phyloP scores from a whole-genome alignment of 2,888 invertebrate genomes.

The Drosophila glabriapex region DNA sequence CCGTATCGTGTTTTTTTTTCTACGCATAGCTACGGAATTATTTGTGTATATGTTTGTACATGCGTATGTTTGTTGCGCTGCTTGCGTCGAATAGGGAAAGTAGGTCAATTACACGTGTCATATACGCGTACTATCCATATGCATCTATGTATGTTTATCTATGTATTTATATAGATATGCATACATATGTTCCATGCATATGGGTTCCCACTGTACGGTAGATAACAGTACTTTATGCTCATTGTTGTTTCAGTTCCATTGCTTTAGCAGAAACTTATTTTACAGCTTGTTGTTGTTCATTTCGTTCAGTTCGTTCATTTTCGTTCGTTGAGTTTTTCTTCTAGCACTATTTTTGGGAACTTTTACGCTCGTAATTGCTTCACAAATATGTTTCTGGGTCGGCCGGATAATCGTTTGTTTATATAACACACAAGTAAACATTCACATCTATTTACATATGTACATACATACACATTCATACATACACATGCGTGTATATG shows the following conservation, averaged over 20 bases:
- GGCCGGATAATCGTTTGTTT: constrained; percentile 62
- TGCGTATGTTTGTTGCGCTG: constrained; percentile 30
- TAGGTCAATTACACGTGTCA: constrained; percentile 84
- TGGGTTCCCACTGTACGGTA: not conserved
- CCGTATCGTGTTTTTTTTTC: constrained; percentile 1
- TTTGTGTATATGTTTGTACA: constrained; percentile 1
- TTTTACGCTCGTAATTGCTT: constrained; percentile 8
- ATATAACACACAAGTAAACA: constrained; percentile 27
- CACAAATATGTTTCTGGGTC: constrained; percentile 60
- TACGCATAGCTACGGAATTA: constrained; percentile 45
- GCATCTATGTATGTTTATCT: constrained; percentile 5
- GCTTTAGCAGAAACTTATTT: constrained; percentile 40
- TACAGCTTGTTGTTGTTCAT: constrained; percentile 22
- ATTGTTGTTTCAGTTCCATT: constrained; percentile 29
- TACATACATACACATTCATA: not conserved
- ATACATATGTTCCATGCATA: constrained; percentile 1
- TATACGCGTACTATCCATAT: constrained; percentile 40
- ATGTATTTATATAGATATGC: constrained; percentile 3
- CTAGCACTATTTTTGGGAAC: constrained; percentile 25
- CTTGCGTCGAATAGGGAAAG: constrained; percentile 79
- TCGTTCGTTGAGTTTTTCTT: constrained; percentile 11
- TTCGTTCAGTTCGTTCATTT: constrained; percentile 12
- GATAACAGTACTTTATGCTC: constrained; percentile 48
- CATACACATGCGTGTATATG: not conserved
- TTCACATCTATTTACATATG: not conserved